Percentiles rank a stretch among this genome's conserved stretches.
Evolutionary conservation across 2,797 vertebrate species (phyloP).

Genomic region (Malurus splendens): DNA sequence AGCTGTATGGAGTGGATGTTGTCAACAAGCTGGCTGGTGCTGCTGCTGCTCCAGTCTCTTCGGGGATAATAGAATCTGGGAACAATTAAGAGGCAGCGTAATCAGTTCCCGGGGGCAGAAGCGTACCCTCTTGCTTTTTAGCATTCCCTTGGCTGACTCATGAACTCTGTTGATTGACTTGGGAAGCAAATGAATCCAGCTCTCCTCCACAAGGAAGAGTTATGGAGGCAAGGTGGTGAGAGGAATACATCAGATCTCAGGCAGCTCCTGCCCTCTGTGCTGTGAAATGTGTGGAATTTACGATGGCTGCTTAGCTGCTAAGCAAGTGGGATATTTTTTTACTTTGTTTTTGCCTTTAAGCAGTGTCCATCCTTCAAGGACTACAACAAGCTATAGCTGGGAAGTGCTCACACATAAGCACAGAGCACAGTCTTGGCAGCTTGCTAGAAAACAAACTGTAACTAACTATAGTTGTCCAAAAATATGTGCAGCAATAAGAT

Average conservation of each 20-base stretch:
- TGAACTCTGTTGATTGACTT: slow-evolving; percentile 61
- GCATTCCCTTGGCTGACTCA: slow-evolving; percentile 58
- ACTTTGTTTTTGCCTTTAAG: not conserved
- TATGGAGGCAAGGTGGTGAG: slow-evolving; percentile 52
- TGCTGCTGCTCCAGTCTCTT: slow-evolving; percentile 24
- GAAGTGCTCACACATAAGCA: not conserved
- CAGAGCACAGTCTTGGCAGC: not conserved
- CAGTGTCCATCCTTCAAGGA: not conserved
- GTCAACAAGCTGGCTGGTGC: slow-evolving; percentile 44
- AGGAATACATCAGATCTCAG: slow-evolving; percentile 39
- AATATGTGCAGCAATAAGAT: not conserved
- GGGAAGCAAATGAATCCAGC: slow-evolving; percentile 49
- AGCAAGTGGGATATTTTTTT: not conserved
- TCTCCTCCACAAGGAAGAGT: slow-evolving; percentile 44
- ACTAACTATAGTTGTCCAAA: not conserved
- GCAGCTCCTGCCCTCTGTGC: slow-evolving; percentile 24
- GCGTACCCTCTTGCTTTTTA: slow-evolving; percentile 49
- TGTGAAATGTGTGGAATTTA: slow-evolving; percentile 51
- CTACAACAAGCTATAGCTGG: not conserved
- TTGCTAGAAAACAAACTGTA: not conserved
- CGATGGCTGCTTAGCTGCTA: slow-evolving; percentile 17
- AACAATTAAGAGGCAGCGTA: slow-evolving; percentile 54
- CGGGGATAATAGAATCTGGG: slow-evolving; percentile 53
- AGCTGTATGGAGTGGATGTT: slow-evolving; percentile 15
- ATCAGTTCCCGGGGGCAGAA: slow-evolving; percentile 56